A percentile compares a stretch with the other conserved stretches of the same genome.
Evolutionary conservation across 2,888 invertebrate genomes (phyloP).

Genomic region (Aphodius granarius): DNA sequence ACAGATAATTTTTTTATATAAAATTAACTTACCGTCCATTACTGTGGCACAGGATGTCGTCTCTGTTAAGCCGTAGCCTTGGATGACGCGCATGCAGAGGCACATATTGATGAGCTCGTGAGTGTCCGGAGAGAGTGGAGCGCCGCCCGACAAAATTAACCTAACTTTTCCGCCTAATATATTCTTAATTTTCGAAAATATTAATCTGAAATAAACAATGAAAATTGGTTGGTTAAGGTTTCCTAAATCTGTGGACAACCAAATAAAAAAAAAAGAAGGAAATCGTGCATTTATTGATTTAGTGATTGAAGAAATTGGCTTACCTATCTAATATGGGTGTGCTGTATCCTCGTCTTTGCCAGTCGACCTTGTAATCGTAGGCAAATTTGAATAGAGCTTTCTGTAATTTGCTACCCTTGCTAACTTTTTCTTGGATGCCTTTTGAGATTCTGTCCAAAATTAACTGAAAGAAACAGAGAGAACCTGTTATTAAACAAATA

Average conservation of each 20-base stretch:
- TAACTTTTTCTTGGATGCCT: conserved; percentile 92
- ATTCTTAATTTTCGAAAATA: conserved; percentile 57
- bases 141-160: conserved; percentile 90
- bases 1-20: too few relatives aligned
- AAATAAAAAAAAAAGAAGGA: not conserved
- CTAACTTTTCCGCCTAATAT: conserved; percentile 89
- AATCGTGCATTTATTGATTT: not conserved
- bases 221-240: too few relatives aligned
- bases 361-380: conserved; percentile 87
- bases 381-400: conserved; percentile 92
- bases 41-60: conserved; percentile 92
- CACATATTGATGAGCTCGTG: conserved; percentile 92
- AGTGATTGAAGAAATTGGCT: conserved; percentile 29
- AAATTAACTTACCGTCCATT: conserved; percentile 67
- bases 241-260: too few relatives aligned
- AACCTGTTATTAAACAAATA: not conserved
- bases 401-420: conserved; percentile 75
- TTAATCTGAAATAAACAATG: conserved; percentile 52
- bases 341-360: conserved; percentile 80
- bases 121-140: conserved; percentile 93
- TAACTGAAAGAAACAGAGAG: conserved; percentile 59
- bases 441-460: conserved; percentile 98
- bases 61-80: conserved; percentile 97
- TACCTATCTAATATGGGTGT: conserved; percentile 76
- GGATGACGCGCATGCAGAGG: conserved; percentile 85